Evolutionary conservation across 2,888 invertebrate genomes (phyloP).

Genomic region (Clostera curtula): DNA sequence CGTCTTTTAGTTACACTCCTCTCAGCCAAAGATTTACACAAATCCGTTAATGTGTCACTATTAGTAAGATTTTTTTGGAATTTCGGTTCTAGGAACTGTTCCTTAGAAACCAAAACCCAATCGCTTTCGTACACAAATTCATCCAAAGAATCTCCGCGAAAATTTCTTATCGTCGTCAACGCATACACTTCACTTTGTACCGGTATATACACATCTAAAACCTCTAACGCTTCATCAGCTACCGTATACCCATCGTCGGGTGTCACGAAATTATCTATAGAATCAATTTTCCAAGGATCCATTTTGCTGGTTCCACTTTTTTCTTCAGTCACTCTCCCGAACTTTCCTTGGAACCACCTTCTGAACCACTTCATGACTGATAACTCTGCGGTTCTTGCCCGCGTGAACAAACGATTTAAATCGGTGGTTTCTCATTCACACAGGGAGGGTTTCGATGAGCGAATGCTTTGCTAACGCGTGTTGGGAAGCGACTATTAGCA

Average conservation of each 20-base stretch:
- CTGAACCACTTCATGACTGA: slow-evolving; percentile 79
- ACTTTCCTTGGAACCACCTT: slow-evolving; percentile 76
- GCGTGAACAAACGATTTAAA: slow-evolving; percentile 77
- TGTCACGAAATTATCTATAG: slow-evolving; percentile 20
- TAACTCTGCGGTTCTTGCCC: slow-evolving; percentile 76
- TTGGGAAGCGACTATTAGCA: slow-evolving; percentile 36
- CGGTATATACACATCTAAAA: slow-evolving; percentile 18
- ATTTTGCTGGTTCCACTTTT: slow-evolving; percentile 19
- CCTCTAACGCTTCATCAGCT: slow-evolving; percentile 24
- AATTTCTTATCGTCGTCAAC: slow-evolving; percentile 56
- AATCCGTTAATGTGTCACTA: slow-evolving; percentile 34
- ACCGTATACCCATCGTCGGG: slow-evolving; percentile 13
- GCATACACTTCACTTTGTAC: slow-evolving; percentile 41
- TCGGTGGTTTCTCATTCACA: slow-evolving; percentile 76
- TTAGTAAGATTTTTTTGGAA: slow-evolving; percentile 45
- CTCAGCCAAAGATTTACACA: slow-evolving; percentile 42
- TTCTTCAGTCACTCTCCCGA: slow-evolving; percentile 54
- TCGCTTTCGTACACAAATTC: slow-evolving; percentile 55
- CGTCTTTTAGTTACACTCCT: slow-evolving; percentile 27
- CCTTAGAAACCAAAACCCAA: slow-evolving; percentile 51
- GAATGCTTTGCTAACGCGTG: slow-evolving; percentile 29
- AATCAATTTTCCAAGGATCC: slow-evolving; percentile 27
- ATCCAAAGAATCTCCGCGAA: slow-evolving; percentile 44
- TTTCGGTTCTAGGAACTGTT: slow-evolving; percentile 46
- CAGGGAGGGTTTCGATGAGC: slow-evolving; percentile 18